A percentile compares a stretch with the other conserved stretches of the same genome.
These are phyloP conservation scores for Hesperia comma DNA, from an alignment of 2,888 invertebrate genomes.

Conservation along the genomic window DNA sequence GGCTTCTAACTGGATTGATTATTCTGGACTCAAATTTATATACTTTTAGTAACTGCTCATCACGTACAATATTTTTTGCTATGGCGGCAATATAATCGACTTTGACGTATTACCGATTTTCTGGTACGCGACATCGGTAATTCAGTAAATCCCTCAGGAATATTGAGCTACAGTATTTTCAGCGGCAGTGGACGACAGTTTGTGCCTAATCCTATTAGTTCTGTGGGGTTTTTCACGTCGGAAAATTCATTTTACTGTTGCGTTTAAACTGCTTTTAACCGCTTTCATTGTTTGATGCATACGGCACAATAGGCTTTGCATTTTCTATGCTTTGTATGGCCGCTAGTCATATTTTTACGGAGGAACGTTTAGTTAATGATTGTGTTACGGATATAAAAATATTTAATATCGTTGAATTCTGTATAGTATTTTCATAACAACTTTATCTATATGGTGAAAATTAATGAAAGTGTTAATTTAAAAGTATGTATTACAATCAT, in stretches of 20 bases:
- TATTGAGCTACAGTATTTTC: constrained; percentile 29
- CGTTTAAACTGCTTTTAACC: constrained; percentile 35
- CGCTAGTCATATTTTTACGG: background rate
- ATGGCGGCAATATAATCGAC: background rate
- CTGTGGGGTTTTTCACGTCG: constrained; percentile 36
- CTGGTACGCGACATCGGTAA: constrained; percentile 25
- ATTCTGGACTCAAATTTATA: too few relatives aligned
- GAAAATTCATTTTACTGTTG: constrained; percentile 35
- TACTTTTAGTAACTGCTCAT: too few relatives aligned
- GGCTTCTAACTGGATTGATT: too few relatives aligned
- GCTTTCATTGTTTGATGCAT: constrained; percentile 33
- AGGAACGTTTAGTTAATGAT: too few relatives aligned
- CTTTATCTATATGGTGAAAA: too few relatives aligned
- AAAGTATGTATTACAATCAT: too few relatives aligned
- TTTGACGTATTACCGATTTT: constrained; percentile 25
- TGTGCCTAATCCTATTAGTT: constrained; percentile 38
- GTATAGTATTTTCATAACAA: too few relatives aligned
- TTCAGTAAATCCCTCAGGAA: constrained; percentile 35
- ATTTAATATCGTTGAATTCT: too few relatives aligned
- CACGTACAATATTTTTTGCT: too few relatives aligned
- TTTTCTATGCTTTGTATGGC: constrained; percentile 15
- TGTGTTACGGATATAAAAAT: too few relatives aligned
- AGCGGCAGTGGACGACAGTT: constrained; percentile 32
- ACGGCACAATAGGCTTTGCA: constrained; percentile 22
- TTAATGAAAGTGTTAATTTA: too few relatives aligned